Evolutionary conservation across 2,113 vertebrate genomes (phyloP).

Genomic region (Hirundichthys speculiger): DNA sequence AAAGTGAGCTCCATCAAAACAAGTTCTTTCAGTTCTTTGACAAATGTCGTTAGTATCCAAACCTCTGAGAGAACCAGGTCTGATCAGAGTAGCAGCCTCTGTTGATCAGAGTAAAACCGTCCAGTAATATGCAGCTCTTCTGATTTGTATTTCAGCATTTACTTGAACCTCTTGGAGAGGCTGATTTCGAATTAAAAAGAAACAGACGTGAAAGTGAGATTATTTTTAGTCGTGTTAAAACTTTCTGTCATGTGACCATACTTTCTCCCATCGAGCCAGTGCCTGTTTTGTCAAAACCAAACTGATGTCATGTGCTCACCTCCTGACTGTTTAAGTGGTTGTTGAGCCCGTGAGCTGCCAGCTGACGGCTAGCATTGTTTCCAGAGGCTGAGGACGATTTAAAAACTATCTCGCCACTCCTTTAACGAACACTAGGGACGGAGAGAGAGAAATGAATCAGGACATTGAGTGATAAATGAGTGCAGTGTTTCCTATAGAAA

Average conservation of each 20-base stretch:
- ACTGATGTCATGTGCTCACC: constrained; percentile 52
- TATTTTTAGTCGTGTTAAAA: constrained; percentile 10
- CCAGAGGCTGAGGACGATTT: constrained; percentile 29
- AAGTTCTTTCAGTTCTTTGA: too few species aligned
- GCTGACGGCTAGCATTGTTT: constrained; percentile 32
- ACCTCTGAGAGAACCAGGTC: too few species aligned
- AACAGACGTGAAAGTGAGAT: neutral
- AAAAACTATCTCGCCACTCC: constrained; percentile 16
- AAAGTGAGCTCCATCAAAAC: too few species aligned
- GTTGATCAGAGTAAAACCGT: too few species aligned
- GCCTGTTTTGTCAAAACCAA: neutral
- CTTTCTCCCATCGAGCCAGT: constrained; percentile 15
- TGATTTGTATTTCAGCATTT: too few species aligned
- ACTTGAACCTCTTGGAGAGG: too few species aligned
- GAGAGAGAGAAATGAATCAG: constrained; percentile 5
- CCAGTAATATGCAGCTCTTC: too few species aligned
- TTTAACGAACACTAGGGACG: constrained; percentile 22
- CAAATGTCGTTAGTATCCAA: too few species aligned
- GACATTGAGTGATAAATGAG: constrained; percentile 32
- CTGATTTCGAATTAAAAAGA: too few species aligned
- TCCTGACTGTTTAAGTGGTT: constrained; percentile 51
- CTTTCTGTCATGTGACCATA: constrained; percentile 28
- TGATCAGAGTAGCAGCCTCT: too few species aligned
- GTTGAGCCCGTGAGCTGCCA: constrained; percentile 17
- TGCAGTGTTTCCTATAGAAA: constrained; percentile 25